A percentile compares a stretch with the other conserved stretches of the same genome.
phyloP scores from a whole-genome alignment of 2,888 invertebrate species.

The Ischnura elegans region DNA sequence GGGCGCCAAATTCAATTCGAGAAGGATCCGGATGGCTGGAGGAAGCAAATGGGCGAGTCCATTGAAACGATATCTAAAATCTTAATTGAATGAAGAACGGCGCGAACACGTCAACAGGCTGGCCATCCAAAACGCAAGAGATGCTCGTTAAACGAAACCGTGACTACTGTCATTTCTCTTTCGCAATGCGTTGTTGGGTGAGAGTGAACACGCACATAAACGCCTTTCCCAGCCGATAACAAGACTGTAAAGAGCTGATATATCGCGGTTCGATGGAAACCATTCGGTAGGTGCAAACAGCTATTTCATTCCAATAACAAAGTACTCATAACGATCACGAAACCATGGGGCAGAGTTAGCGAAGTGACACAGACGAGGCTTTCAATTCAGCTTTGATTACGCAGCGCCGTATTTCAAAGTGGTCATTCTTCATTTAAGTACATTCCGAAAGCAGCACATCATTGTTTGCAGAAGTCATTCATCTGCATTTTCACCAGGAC shows the following conservation, averaged over 20 bases:
- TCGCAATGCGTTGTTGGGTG: not conserved
- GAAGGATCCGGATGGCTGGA: not conserved
- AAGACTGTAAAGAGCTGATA: no score
- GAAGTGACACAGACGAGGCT: no score
- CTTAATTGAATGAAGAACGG: slow-evolving; percentile 34
- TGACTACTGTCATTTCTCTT: not conserved
- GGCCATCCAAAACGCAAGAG: not conserved
- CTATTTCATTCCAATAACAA: no score
- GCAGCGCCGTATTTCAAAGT: no score
- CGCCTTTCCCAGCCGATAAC: not conserved
- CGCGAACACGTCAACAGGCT: slow-evolving; percentile 4
- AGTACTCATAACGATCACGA: no score
- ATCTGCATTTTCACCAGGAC: no score
- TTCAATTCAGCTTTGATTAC: no score
- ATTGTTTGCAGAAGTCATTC: no score
- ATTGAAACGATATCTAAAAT: slow-evolving; percentile 18
- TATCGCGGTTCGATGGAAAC: not conserved
- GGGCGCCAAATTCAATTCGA: slow-evolving; percentile 15
- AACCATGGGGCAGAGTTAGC: no score
- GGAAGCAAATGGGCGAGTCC: not conserved
- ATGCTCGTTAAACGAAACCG: not conserved
- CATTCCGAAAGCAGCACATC: no score
- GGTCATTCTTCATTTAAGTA: no score
- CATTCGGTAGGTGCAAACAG: no score
- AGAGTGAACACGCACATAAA: not conserved